Base-by-base conservation (phyloP, 2,113 vertebrate species). In the Brachyistius frenatus region DNA sequence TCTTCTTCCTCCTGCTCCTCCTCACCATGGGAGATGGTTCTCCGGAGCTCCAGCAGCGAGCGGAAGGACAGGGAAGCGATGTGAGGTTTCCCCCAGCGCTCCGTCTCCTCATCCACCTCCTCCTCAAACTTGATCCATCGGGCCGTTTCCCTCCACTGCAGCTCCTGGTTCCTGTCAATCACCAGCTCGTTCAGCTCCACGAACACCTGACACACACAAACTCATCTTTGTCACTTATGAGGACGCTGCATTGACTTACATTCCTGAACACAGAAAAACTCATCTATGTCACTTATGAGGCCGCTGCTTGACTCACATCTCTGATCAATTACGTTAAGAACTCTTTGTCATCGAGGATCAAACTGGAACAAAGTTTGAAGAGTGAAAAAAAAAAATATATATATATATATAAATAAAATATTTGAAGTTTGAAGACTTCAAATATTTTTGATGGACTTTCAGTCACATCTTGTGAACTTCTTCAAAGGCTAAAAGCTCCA, bases 61-160 rank as follows among this genome's bases (percentile, higher is more conserved):
- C 96, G 96, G 93, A 98, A 98, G 66, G 96, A 97, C 15, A 99
- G 95, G 0, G 97, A 97, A 31, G 96, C 95, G 14, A 98, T 94
- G 0, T 97, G 96, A 0, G 97, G 96, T 16, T 96, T 96, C 2
- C 97, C 96, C 97, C 97, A 97, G 82, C 95, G 96, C 33, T 98
- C 96, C 0, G 97, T 97, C 91, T 97, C 97, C 84, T 96, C 96
- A 78, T 99, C 97, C 80, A 97, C 96, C 0, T 98, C 97, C 88
- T 98, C 97, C 87, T 98, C 97, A 4, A 97, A 98, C 86, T 97
- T 97, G 91, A 98, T 97, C 97, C 97, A 99, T 35, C 96, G 96
- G 0, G 96, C 97, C 0, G 96, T 98, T 89, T 98, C 97, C 70
- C 96, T 95, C 97, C 97, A 99, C 90, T 97, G 97, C 78, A 97